Evolutionary conservation across 2,797 vertebrate species (phyloP).

Genomic region (Notamacropus eugenii): DNA sequence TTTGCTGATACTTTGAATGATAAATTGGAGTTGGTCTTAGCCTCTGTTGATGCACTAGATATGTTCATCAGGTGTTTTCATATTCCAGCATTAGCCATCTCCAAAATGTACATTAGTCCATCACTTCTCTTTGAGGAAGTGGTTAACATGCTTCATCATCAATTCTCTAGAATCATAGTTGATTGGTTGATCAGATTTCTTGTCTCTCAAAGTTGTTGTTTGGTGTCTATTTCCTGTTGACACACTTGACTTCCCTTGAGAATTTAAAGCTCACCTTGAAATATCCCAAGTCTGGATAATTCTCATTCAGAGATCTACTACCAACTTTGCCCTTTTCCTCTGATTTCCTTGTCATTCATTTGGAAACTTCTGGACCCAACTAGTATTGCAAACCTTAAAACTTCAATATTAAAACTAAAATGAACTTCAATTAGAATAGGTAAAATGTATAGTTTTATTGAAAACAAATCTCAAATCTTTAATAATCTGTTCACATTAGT

Average conservation of each 20-base stretch:
- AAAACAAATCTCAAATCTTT: neutral
- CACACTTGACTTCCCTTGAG: neutral
- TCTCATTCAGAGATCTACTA: too few species aligned
- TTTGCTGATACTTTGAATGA: neutral
- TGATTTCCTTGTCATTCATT: neutral
- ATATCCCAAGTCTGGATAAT: neutral
- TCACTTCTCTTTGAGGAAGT: neutral
- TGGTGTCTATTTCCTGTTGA: neutral
- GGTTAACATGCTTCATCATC: neutral
- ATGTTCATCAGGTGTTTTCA: neutral
- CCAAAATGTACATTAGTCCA: neutral
- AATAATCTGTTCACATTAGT: neutral
- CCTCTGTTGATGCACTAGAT: neutral
- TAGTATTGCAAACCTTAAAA: neutral
- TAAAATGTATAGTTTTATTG: neutral
- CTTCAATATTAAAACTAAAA: neutral
- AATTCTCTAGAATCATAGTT: neutral
- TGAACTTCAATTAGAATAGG: neutral
- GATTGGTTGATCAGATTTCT: neutral
- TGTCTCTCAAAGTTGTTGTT: neutral
- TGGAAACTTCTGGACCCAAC: neutral
- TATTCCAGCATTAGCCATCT: neutral
- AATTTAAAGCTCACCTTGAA: neutral
- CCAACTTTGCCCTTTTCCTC: too few species aligned
- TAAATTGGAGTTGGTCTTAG: neutral